A percentile compares a stretch with the other conserved stretches of the same genome.
These are phyloP conservation scores for Dermatemys mawii DNA, from an alignment of 2,113 vertebrate genomes.

Conservation along the genomic window DNA sequence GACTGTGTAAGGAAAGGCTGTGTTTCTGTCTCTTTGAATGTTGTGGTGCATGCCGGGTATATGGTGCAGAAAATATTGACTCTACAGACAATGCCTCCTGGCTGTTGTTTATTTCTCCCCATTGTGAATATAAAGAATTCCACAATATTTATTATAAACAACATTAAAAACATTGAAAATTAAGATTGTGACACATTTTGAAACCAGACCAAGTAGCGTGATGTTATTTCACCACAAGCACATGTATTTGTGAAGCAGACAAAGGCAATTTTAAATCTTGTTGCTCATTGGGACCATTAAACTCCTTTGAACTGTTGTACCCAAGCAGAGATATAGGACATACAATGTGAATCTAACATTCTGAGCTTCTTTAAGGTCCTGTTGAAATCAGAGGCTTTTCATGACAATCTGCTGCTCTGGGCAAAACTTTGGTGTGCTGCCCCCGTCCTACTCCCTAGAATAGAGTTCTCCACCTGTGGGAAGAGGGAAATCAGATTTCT, in stretches of 20 bases:
- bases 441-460: neutral
- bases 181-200: neutral
- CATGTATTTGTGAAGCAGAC: neutral
- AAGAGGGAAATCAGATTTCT: neutral
- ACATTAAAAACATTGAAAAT: slow-evolving; percentile 5
- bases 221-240: neutral
- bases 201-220: neutral
- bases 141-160: neutral
- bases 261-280: slow-evolving; percentile 31
- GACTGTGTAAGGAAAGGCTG: neutral
- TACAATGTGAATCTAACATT: neutral
- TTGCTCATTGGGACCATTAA: neutral
- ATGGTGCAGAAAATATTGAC: neutral
- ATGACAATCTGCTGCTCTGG: neutral
- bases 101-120: neutral
- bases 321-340: neutral
- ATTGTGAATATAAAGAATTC: neutral
- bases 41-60: neutral
- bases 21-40: neutral
- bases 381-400: neutral
- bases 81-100: fast-evolving
- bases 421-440: neutral
- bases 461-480: neutral
- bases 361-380: slow-evolving; percentile 7
- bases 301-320: neutral